Conservation (phyloP, 2,888 invertebrate genomes). For the Amphipyra tragopoginis region DNA sequence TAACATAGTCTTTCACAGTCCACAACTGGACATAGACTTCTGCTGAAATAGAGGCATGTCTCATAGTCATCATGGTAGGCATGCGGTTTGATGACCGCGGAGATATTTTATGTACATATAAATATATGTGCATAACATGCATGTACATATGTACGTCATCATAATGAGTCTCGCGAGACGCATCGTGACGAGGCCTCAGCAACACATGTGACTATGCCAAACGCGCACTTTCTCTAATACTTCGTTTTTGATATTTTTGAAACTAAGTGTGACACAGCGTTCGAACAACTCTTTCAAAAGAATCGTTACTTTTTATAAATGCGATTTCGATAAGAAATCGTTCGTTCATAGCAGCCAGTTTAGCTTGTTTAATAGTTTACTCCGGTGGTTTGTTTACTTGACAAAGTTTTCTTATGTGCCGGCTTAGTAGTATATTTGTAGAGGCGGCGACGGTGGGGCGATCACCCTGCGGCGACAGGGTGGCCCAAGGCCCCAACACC, state of each 20-base stretch:
- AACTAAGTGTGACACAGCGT: constrained; percentile 29
- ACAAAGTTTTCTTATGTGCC: constrained; percentile 72
- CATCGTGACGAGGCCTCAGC: constrained; percentile 61
- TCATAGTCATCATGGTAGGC: background rate
- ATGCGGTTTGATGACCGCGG: background rate
- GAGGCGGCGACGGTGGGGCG: constrained; percentile 64
- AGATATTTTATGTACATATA: constrained; percentile 15
- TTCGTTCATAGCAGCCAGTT: constrained; percentile 41
- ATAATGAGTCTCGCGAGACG: constrained; percentile 61
- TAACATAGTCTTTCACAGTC: background rate
- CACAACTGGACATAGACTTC: background rate
- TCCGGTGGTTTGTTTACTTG: constrained; percentile 68
- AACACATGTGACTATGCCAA: constrained; percentile 71
- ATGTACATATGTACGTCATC: constrained; percentile 65
- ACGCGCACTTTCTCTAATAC: constrained; percentile 74
- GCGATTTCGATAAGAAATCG: constrained; percentile 52
- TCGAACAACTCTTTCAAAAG: constrained; percentile 26
- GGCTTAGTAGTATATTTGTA: constrained; percentile 71
- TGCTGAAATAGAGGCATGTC: background rate
- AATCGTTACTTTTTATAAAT: constrained; percentile 40
- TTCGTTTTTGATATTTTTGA: constrained; percentile 58
- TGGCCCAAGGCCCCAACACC: constrained; percentile 54
- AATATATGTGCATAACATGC: constrained; percentile 22
- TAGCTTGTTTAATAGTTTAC: constrained; percentile 64
- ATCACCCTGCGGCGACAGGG: constrained; percentile 62